phyloP scores from a whole-genome alignment of 1,140 invertebrate genomes.

The Andrena cerasifolii region DNA sequence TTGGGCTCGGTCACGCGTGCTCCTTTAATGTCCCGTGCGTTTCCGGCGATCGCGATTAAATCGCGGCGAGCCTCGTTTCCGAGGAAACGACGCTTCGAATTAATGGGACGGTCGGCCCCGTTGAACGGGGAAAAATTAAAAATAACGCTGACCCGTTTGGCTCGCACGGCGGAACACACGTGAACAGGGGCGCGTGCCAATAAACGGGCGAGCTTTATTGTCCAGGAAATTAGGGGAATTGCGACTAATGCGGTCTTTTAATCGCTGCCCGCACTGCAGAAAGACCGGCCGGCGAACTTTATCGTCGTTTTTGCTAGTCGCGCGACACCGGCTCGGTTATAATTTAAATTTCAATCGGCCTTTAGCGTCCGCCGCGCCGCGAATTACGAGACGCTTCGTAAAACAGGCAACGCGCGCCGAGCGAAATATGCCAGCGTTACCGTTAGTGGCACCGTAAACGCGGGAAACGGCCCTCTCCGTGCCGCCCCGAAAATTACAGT shows the following conservation, averaged over 20 bases:
- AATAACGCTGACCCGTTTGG: conserved; percentile 44
- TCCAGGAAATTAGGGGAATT: conserved; percentile 55
- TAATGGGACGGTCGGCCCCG: background rate
- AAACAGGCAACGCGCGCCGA: conserved; percentile 32
- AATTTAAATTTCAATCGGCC: conserved; percentile 53
- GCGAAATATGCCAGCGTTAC: conserved; percentile 26
- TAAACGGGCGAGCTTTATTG: conserved; percentile 54
- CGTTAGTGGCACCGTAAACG: conserved; percentile 40
- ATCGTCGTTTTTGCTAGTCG: conserved; percentile 50
- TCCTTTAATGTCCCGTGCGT: background rate
- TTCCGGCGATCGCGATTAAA: conserved; percentile 8
- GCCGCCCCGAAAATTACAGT: conserved; percentile 53
- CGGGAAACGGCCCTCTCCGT: conserved; percentile 38
- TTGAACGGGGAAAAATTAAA: conserved; percentile 26
- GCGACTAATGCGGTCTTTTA: conserved; percentile 54
- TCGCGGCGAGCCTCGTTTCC: background rate
- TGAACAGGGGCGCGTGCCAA: conserved; percentile 25
- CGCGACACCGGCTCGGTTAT: background rate
- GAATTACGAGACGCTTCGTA: conserved; percentile 52
- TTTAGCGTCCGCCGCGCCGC: conserved; percentile 29
- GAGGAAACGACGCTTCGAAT: conserved; percentile 17
- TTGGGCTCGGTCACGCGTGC: background rate
- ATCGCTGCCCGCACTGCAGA: conserved; percentile 45
- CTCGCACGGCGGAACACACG: background rate
- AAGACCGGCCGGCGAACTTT: conserved; percentile 37